phyloP scores from a whole-genome alignment of 2,888 invertebrate genomes.

The Philereme transversata region DNA sequence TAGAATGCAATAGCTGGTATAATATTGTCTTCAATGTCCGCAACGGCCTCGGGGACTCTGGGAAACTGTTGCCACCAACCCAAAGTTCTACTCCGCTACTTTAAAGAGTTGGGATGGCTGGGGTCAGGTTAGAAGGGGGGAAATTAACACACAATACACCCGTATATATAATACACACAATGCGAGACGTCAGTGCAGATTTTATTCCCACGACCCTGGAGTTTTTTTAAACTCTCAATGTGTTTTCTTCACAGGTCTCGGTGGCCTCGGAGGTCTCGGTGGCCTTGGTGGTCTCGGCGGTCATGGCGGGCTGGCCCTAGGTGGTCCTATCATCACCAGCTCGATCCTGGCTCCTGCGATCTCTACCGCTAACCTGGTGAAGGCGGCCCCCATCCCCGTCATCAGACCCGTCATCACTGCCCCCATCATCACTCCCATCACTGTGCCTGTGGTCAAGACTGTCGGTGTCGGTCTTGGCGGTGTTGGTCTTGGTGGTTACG shows the following conservation, averaged over 20 bases:
- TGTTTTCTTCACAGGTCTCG: constrained; percentile 8
- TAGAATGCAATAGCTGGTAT: too few species aligned
- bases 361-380: constrained; percentile 63
- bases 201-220: too few species aligned
- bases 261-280: constrained; percentile 30
- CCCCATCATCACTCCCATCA: constrained; percentile 51
- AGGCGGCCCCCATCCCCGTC: constrained; percentile 67
- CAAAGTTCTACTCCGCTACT: too few species aligned
- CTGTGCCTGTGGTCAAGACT: constrained; percentile 52
- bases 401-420: constrained; percentile 55
- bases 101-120: too few species aligned
- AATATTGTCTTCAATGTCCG: too few species aligned
- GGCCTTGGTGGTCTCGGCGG: constrained; percentile 31
- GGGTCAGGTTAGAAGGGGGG: too few species aligned
- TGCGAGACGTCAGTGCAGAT: too few species aligned
- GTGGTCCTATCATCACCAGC: constrained; percentile 41
- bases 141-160: too few species aligned
- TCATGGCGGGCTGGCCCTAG: constrained; percentile 12
- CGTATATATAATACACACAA: too few species aligned
- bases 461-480: constrained; percentile 33
- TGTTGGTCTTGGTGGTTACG: constrained; percentile 28
- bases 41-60: too few species aligned
- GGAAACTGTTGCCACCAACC: too few species aligned
- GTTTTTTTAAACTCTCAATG: too few species aligned
- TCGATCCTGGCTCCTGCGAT: constrained; percentile 59